These are phyloP conservation scores for Onchidella celtica DNA, from an alignment of 2,888 invertebrate species.

Conservation along the genomic window DNA sequence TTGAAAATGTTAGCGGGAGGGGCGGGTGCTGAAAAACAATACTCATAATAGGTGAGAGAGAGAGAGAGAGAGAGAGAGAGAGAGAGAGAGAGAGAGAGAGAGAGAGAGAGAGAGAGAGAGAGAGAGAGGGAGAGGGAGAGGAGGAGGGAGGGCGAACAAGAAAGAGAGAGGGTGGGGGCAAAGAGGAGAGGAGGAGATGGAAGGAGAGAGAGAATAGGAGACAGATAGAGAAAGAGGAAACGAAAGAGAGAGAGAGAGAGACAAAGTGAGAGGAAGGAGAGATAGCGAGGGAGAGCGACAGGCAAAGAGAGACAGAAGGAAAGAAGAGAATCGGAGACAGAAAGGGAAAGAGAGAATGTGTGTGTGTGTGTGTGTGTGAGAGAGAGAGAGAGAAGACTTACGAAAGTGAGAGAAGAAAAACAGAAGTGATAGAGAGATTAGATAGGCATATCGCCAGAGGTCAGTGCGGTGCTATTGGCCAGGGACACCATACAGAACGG, in stretches of 20 bases:
- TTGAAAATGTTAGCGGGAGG: too few relatives aligned
- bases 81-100: too few relatives aligned
- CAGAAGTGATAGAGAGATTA: not conserved
- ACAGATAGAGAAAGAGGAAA: too few relatives aligned
- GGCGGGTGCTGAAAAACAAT: too few relatives aligned
- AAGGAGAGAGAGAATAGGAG: constrained; percentile 10
- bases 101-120: too few relatives aligned
- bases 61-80: too few relatives aligned
- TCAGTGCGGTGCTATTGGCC: not conserved
- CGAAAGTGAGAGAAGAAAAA: not conserved
- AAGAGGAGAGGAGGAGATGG: not conserved
- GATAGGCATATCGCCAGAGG: not conserved
- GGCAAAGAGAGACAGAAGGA: too few relatives aligned
- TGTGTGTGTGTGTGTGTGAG: too few relatives aligned
- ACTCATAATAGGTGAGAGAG: too few relatives aligned
- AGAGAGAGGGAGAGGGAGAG: constrained; percentile 2
- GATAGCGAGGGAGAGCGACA: constrained; percentile 2
- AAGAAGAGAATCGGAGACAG: too few relatives aligned
- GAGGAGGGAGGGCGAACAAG: constrained; percentile 19
- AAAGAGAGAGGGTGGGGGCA: not conserved
- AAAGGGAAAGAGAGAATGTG: too few relatives aligned
- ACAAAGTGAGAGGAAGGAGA: constrained; percentile 3
- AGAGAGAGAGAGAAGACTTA: too few relatives aligned
- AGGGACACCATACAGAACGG: not conserved
- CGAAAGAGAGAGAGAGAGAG: not conserved